Evolutionary conservation across 1,140 invertebrate genomes (phyloP), one percentile per base, ranked within the genome.

Genomic region (Drosophila busckii): DNA sequence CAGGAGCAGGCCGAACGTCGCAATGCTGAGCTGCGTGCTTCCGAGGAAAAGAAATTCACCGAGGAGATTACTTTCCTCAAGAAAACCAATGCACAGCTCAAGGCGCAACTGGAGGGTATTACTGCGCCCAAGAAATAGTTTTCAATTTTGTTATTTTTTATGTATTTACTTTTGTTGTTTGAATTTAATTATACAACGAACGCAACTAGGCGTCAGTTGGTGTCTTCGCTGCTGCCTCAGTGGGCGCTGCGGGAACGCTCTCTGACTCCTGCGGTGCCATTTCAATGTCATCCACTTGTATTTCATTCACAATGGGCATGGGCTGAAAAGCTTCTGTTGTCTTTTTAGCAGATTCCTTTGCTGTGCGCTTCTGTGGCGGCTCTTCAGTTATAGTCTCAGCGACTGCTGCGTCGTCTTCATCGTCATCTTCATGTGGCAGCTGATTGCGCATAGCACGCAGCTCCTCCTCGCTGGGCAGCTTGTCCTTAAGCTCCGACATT

Each of bases 61-160:
- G 96, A 98, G 85, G 96, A 98, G 88, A 92, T 97, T 29, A 90
- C 94, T 26, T 96, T 96, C 71, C 89, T 98, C 15, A 98, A 97
- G 88, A 94, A 96, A 87, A 97, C 96, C 4, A 98, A 98, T 88
- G 92, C 94, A 68, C 97, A 98, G 87, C 88, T 98, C 7, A 98
- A 98, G 91, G 92, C 94, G 23, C 96, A 97, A 90, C 88, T 97
- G 34, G 96, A 97, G 90, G 95, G 95, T 71, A 96, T 97, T 61
- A 96, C 96, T 67, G 94, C 94, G 38, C 94, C 95, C 8, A 97
- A 96, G 88, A 97, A 96, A 88, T 96, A 92, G 91, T 34, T 1
- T n/a, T n/a, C 2, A 0, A 4, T 4, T 9, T 16, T 10, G 15
- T 20, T 31, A 8, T 28, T 6, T 40, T 22, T 19, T 32, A 5